These are phyloP conservation scores for Etheostoma perlongum DNA, from an alignment of 2,797 vertebrate genomes.

Conservation along the genomic window DNA sequence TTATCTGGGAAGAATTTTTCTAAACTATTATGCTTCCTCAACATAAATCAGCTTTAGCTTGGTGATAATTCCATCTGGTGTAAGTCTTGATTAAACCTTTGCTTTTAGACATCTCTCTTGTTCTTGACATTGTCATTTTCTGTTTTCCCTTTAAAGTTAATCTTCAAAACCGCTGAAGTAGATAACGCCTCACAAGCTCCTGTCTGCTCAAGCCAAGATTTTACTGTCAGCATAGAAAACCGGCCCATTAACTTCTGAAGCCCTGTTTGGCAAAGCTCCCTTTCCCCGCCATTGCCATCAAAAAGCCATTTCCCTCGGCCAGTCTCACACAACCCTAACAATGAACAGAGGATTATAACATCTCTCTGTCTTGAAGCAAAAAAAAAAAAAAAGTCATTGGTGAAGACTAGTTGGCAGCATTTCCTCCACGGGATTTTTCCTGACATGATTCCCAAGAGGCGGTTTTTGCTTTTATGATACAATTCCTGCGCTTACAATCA, in stretches of 20 bases:
- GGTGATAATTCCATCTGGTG: conserved; percentile 78
- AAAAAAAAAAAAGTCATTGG: conserved; percentile 67
- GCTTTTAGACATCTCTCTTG: conserved; percentile 77
- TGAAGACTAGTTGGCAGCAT: conserved; percentile 75
- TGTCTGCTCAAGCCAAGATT: conserved; percentile 77
- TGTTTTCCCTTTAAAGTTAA: conserved; percentile 77
- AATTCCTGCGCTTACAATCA: conserved; percentile 78
- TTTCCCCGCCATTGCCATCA: conserved; percentile 79
- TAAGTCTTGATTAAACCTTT: conserved; percentile 83
- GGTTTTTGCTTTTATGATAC: conserved; percentile 78
- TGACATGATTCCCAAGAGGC: conserved; percentile 80
- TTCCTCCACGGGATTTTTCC: conserved; percentile 76
- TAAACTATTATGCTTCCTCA: conserved; percentile 65
- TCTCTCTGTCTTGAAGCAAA: conserved; percentile 79
- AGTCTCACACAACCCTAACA: conserved; percentile 82
- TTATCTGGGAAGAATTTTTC: conserved; percentile 67
- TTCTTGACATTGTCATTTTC: conserved; percentile 79
- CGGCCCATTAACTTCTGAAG: conserved; percentile 83
- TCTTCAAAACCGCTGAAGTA: conserved; percentile 81
- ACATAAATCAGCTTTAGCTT: conserved; percentile 79
- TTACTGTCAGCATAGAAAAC: conserved; percentile 83
- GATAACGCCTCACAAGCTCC: conserved; percentile 75
- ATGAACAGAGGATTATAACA: conserved; percentile 84
- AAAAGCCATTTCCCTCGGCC: conserved; percentile 83
- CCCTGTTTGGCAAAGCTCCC: conserved; percentile 80